phyloP scores from a whole-genome alignment of 2,113 vertebrate species.

The Mandrillus leucophaeus region DNA sequence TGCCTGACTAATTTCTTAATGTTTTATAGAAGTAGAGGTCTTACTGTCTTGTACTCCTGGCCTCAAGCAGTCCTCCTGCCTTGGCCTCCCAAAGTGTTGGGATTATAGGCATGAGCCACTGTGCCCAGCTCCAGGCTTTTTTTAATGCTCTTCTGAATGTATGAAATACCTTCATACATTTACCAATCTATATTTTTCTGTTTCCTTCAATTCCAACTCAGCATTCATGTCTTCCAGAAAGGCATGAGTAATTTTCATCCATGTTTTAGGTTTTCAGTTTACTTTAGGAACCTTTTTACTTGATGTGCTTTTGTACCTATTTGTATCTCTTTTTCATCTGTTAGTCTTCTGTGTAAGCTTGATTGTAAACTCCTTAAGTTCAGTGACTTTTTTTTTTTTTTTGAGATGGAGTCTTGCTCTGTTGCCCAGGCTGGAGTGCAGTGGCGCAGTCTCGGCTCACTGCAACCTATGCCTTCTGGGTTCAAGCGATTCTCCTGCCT shows the following conservation, averaged over 20 bases:
- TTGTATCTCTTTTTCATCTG: background rate
- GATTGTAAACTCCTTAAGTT: conserved; percentile 9
- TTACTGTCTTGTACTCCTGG: no score
- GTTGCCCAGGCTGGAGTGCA: no score
- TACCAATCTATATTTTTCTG: background rate
- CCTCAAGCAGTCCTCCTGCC: no score
- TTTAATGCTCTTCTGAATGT: background rate
- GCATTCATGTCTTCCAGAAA: conserved; percentile 40
- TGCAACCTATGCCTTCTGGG: no score
- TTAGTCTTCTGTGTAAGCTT: conserved; percentile 9
- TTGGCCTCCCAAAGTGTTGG: no score
- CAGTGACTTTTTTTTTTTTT: conserved; percentile 6
- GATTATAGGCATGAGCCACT: no score
- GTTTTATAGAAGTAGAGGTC: no score
- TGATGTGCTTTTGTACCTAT: background rate
- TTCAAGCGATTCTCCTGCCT: no score
- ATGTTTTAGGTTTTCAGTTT: conserved; percentile 22
- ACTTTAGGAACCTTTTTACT: background rate
- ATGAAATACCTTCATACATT: background rate
- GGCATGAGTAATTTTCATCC: background rate
- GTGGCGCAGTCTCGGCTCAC: no score
- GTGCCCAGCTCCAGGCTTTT: background rate
- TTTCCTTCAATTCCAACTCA: conserved; percentile 16
- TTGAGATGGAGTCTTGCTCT: no score
- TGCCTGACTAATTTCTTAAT: no score